Conservation (phyloP, 1,140 invertebrate genomes). For the Ctenoplectra terminalis region DNA sequence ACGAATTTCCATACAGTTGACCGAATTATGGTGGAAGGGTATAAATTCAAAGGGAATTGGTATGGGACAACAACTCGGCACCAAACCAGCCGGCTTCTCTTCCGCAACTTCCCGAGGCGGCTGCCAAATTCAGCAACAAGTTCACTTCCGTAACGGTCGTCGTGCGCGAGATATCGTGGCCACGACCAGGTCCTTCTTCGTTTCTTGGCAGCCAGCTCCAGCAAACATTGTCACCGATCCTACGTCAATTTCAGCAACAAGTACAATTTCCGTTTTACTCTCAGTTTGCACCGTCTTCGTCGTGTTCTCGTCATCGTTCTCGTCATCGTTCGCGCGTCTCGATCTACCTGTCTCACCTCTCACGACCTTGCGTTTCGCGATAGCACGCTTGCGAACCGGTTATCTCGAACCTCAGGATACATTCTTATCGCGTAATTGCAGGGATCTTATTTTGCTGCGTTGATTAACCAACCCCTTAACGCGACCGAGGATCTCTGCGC, state of each 20-base stretch:
- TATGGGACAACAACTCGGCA: neutral
- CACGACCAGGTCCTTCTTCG: neutral
- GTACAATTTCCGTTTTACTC: conserved; percentile 28
- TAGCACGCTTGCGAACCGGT: too few relatives aligned
- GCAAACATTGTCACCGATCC: conserved; percentile 45
- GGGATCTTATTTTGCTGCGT: neutral
- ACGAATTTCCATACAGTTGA: neutral
- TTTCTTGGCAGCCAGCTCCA: conserved; percentile 42
- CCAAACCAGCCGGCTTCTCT: neutral
- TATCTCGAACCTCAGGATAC: too few relatives aligned
- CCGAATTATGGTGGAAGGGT: neutral
- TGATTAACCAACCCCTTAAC: too few relatives aligned
- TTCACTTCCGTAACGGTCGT: conserved; percentile 27
- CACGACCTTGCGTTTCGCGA: too few relatives aligned
- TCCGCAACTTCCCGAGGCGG: conserved; percentile 11
- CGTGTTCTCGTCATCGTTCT: too few relatives aligned
- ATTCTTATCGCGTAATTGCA: too few relatives aligned
- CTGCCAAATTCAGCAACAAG: conserved; percentile 58
- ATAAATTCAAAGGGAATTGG: conserved; percentile 11
- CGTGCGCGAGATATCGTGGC: neutral
- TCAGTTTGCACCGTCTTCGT: too few relatives aligned
- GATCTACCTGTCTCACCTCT: too few relatives aligned
- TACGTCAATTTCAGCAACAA: conserved; percentile 50
- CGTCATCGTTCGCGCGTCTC: too few relatives aligned
- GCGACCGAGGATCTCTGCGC: too few relatives aligned